Evolutionary conservation across 2,797 vertebrate genomes (phyloP), one percentile per base, ranked within the genome.

Genomic region (Tapirus indicus): DNA sequence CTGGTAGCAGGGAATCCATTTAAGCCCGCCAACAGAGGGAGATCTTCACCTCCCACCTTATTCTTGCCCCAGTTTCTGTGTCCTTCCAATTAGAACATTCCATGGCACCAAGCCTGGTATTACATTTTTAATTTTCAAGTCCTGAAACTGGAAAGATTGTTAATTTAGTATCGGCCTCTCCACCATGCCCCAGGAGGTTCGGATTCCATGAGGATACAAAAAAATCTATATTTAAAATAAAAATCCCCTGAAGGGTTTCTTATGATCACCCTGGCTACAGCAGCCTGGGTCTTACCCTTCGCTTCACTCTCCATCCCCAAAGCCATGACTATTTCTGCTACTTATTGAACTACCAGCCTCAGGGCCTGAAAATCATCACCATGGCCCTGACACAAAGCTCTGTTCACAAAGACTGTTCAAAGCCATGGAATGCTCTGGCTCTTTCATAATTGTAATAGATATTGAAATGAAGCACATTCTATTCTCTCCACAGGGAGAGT

Each of bases 401-500:
- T 95, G 49, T 82, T 95, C 97, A 96, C 94, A 97, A 96, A 97
- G 94, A 56, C 60, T 77, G 88, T 97, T 97, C 95, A 98, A 98
- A 98, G 96, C 92, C 94, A 91, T 12, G 74, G 66, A 58, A 56
- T 25, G 29, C 79, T 96, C 88, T 62, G 94, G 49, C 64, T 89
- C 80, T 95, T 97, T 97, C 91, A 96, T 98, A 97, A 97, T 69
- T 93, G 66, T 97, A 97, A 97, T 92, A 97, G 97, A 97, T 97
- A 97, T 92, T 98, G 96, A 98, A 98, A 98, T 96, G 95, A 97
- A 98, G 90, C 93, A 83, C 93, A 96, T 97, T 97, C 92, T 92
- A 72, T 97, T 95, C 93, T 95, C 93, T 97, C 87, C 96, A 94
- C 56, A 62, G 96, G 89, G 54, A 97, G 47, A 97, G 74, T 72